Evolutionary conservation across 2,888 invertebrate genomes (phyloP), one percentile per base, ranked within the genome.

Genomic region (Didymodactylos carnosus): DNA sequence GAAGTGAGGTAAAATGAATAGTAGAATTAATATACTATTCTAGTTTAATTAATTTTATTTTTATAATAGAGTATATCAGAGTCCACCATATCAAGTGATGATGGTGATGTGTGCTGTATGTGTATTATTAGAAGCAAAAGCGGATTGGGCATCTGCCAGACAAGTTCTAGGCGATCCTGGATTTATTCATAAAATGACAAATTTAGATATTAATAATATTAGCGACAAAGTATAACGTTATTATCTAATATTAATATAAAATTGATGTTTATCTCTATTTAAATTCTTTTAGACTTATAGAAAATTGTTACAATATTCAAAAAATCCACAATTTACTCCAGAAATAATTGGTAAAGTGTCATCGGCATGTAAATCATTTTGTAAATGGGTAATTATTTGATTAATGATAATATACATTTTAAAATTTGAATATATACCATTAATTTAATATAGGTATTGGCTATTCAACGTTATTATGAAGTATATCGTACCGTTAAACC

Each of bases 381-480:
- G 83, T 77, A 78, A 80, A 75, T 83, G 83, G 83, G 82, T 83
- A 4, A n/a, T n/a, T n/a, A n/a, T n/a, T 77, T 82, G 46, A 82
- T 82, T 7, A 76, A 83, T 70, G 82, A 83, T 25, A 14, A 23
- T 23, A 23, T 14, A 62, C 25, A 62, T 16, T 62, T 62, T 23
- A 19, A 14, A 14, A 19, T 62, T 14, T 14, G 14, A 62, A 62
- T 27, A 62, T 16, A 16, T 27, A 62, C 14, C 25, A 62, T n/a
- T n/a, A n/a, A n/a, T n/a, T n/a, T n/a, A n/a, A n/a, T n/a, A n/a
- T n/a, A n/a, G n/a, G n/a, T n/a, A n/a, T 25, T 74, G 0, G 74
- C 74, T 41, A 71, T 74, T 35, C 71, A 74, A 72, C 71, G 73
- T 40, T 75, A 69, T 71, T 40, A 75, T 51, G 62, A 75, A 70